A percentile compares a stretch with the other conserved stretches of the same genome.
phyloP scores from a whole-genome alignment of 2,797 vertebrate species.

The Clarias fuscus region DNA sequence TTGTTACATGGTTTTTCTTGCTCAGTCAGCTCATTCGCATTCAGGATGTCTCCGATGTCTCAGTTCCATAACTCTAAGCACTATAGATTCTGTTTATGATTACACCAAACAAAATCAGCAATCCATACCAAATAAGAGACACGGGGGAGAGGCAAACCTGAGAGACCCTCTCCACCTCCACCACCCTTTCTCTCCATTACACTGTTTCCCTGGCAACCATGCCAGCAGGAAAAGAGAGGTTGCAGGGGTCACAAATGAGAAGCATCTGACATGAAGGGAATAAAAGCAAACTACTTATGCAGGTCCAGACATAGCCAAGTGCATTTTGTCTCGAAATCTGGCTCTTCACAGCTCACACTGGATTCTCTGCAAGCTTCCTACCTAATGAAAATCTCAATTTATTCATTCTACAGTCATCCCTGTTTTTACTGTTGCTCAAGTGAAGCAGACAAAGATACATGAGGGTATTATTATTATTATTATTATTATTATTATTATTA shows the following conservation, averaged over 20 bases:
- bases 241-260: conserved; percentile 67
- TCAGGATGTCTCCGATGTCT: conserved; percentile 41
- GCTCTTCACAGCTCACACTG: conserved; percentile 36
- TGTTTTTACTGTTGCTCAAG: background rate
- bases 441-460: conserved; percentile 14
- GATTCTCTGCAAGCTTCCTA: conserved; percentile 27
- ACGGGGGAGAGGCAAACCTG: conserved; percentile 28
- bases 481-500: background rate
- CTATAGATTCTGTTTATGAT: conserved; percentile 7
- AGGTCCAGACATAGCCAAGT: conserved; percentile 66
- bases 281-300: conserved; percentile 51
- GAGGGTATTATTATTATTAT: background rate
- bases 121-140: conserved; percentile 8
- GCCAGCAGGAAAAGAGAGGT: conserved; percentile 59
- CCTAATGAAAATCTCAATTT: conserved; percentile 48
- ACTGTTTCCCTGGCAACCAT: conserved; percentile 76
- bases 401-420: conserved; percentile 42
- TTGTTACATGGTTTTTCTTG: background rate
- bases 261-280: conserved; percentile 51
- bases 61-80: conserved; percentile 3
- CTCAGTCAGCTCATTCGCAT: conserved; percentile 65
- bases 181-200: conserved; percentile 62
- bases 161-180: conserved; percentile 58
- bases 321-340: conserved; percentile 59
- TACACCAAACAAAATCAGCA: conserved; percentile 1